Evolutionary conservation across 2,888 invertebrate species (phyloP).

Genomic region (Bedellia somnulentella): DNA sequence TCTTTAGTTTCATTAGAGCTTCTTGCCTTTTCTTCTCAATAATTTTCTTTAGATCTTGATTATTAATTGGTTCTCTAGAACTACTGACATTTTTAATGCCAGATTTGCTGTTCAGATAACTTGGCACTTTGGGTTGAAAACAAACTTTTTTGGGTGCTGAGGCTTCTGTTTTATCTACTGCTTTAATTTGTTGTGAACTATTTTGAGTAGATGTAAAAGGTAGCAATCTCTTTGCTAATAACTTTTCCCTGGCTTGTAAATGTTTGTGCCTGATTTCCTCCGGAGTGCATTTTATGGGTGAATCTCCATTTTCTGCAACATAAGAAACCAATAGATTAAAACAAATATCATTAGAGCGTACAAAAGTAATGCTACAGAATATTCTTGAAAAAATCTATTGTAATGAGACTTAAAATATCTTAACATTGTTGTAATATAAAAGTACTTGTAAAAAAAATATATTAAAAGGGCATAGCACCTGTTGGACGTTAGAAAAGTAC

Average conservation of each 20-base stretch:
- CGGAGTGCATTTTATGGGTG: constrained; percentile 51
- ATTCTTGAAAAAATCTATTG: too few relatives aligned
- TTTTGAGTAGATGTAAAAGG: constrained; percentile 34
- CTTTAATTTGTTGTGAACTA: too few relatives aligned
- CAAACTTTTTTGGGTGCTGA: constrained; percentile 16
- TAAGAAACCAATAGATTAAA: too few relatives aligned
- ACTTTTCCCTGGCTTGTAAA: constrained; percentile 59
- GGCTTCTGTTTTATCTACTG: constrained; percentile 10
- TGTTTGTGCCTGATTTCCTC: constrained; percentile 67
- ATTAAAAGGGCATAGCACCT: too few relatives aligned
- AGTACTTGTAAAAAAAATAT: too few relatives aligned
- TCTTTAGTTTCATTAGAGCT: constrained; percentile 42
- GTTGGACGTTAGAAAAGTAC: too few relatives aligned
- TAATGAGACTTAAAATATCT: too few relatives aligned
- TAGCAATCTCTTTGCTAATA: constrained; percentile 51
- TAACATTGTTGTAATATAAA: too few relatives aligned
- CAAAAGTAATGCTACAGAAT: too few relatives aligned
- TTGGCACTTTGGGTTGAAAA: constrained; percentile 29
- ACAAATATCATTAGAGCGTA: too few relatives aligned
- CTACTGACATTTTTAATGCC: background rate
- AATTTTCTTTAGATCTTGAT: constrained; percentile 23
- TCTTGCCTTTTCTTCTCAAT: constrained; percentile 52
- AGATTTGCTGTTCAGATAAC: constrained; percentile 6
- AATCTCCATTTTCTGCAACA: too few relatives aligned
- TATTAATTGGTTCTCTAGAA: background rate